These are phyloP conservation scores for Orthonyx spaldingii DNA, from an alignment of 2,113 vertebrate species.

Conservation along the genomic window DNA sequence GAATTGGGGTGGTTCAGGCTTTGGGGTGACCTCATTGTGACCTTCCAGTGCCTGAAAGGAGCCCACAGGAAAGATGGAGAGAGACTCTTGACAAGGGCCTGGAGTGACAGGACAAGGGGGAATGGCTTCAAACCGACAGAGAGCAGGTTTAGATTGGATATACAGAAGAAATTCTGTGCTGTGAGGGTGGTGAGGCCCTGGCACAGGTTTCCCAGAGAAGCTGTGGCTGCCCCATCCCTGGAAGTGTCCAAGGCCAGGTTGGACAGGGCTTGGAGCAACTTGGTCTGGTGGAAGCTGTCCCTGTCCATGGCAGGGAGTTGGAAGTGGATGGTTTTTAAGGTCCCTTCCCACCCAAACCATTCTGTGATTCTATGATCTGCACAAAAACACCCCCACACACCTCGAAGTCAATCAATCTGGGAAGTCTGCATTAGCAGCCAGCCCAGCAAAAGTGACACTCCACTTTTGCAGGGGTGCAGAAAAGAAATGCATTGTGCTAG, in stretches of 20 bases:
- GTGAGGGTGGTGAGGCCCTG: background rate
- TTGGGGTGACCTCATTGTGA: background rate
- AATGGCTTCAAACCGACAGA: background rate
- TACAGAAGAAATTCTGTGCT: fast-evolving
- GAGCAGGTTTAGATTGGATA: fast-evolving
- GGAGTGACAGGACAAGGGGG: background rate
- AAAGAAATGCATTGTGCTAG: background rate
- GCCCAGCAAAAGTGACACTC: background rate
- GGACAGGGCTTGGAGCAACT: background rate
- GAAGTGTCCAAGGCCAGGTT: fast-evolving
- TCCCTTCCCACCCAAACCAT: background rate
- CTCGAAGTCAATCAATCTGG: background rate
- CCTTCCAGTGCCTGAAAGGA: background rate
- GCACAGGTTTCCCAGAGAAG: background rate
- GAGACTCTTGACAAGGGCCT: background rate
- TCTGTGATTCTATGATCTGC: background rate
- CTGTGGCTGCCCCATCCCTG: background rate
- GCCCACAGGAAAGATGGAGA: background rate
- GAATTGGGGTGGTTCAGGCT: background rate
- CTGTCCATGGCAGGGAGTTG: background rate
- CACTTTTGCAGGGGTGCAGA: background rate
- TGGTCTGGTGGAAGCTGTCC: background rate
- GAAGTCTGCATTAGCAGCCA: background rate
- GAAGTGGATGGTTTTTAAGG: background rate
- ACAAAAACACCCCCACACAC: too few relatives aligned